A percentile compares a stretch with the other conserved stretches of the same genome.
Evolutionary conservation across 2,797 vertebrate genomes (phyloP).

Genomic region (Alauda arvensis): DNA sequence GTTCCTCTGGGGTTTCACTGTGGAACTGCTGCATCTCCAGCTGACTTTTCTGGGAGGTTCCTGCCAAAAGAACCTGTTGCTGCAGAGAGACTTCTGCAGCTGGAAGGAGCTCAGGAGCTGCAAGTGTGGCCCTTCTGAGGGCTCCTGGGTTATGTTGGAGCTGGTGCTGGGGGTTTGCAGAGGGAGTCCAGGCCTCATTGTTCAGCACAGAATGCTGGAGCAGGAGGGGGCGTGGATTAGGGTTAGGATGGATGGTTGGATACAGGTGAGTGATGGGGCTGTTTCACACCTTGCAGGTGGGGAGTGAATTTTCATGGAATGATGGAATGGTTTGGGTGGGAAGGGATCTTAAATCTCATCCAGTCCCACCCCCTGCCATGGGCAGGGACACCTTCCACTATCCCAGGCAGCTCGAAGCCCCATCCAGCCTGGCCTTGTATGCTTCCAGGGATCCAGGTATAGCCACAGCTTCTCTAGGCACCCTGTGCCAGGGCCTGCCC

Average conservation of each 20-base stretch:
- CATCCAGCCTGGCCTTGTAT: background rate
- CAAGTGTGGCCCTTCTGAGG: fast-evolving
- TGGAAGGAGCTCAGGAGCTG: background rate
- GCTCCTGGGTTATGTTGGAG: background rate
- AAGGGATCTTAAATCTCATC: background rate
- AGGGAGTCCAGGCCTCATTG: background rate
- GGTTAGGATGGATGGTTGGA: background rate
- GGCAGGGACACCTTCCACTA: fast-evolving
- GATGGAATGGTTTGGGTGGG: background rate
- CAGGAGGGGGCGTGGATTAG: background rate
- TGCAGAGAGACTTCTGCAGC: background rate
- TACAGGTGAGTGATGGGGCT: background rate
- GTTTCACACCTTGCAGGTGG: background rate
- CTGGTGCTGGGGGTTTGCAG: background rate
- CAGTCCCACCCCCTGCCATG: fast-evolving
- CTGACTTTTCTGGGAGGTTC: background rate
- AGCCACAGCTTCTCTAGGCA: background rate
- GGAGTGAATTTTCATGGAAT: background rate
- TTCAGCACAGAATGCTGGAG: fast-evolving
- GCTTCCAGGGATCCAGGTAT: background rate
- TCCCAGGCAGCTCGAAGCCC: background rate
- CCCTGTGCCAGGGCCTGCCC: background rate
- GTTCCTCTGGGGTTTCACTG: background rate
- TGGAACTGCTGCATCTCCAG: background rate
- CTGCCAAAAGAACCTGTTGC: background rate